Base-by-base conservation (phyloP, 2,888 invertebrate species). In the Barypeithes pellucidus region DNA sequence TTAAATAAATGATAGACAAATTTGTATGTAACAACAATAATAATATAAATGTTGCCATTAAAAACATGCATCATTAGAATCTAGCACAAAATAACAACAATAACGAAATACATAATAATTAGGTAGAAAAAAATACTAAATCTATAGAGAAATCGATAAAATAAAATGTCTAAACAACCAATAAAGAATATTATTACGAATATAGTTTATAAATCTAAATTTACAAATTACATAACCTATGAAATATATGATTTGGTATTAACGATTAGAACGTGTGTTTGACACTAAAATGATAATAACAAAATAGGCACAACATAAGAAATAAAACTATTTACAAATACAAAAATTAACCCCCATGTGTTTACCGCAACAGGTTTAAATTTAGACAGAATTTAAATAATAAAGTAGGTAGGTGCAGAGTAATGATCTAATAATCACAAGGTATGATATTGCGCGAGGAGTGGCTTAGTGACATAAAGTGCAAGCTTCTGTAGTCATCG, bases 201-300 rank as follows among this genome's bases (percentile, higher is more conserved):
- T 60, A 57, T 36, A 57, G 33, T 7, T 8, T 57, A n/a, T n/a
- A 22, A 33, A 22, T 8, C 33, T 57, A 57, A 57, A 33, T 57
- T 36, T 33, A 57, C 54, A 33, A 33, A 63, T 63, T 47, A 63
- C 33, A 50, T 63, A 75, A 72, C 72, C 72, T 74, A 73, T 72
- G 77, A 75, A 60, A 73, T 73, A 74, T 76, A 78, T 72, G 71
- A 76, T 77, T 78, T 77, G 77, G 76, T 77, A 76, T 72, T 72
- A 73, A 73, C 75, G 76, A 77, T 76, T 74, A 73, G 72, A 75
- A 75, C 43, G 59, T 43, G 77, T 75, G 75, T 71, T 33, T 57
- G 78, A 69, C 72, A 72, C 69, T 69, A 75, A 33, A 54, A 77
- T 76, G 74, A 78, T 76, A 76, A 67, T 52, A 60, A 77, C 73